phyloP scores from a whole-genome alignment of 2,113 vertebrate genomes.

The Arizona elegans region DNA sequence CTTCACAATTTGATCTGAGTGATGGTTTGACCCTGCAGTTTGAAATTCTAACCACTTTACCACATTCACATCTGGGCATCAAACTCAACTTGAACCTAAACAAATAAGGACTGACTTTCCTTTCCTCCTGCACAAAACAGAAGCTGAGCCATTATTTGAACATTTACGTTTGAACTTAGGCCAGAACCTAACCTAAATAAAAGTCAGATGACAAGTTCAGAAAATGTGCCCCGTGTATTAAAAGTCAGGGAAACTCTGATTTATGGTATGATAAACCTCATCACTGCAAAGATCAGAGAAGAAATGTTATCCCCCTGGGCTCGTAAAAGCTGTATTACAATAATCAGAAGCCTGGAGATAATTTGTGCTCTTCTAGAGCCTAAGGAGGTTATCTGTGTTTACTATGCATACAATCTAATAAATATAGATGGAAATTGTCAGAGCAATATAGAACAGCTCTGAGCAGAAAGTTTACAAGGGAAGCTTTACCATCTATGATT shows the following conservation, averaged over 20 bases:
- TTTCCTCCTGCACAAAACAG: background rate
- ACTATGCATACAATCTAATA: background rate
- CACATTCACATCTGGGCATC: background rate
- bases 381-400: background rate
- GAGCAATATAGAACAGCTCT: background rate
- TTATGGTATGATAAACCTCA: conserved; percentile 1
- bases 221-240: background rate
- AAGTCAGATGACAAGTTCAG: background rate
- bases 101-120: background rate
- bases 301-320: conserved; percentile 4
- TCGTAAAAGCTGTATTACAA: conserved; percentile 10
- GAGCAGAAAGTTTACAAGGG: conserved; percentile 3
- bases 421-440: background rate
- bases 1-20: background rate
- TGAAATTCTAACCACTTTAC: background rate
- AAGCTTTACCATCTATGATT: background rate
- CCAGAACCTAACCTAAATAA: background rate
- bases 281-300: conserved; percentile 14
- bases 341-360: background rate
- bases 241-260: background rate
- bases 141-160: background rate
- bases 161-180: background rate
- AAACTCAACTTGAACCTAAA: background rate
- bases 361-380: background rate
- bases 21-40: background rate